Base-by-base conservation (phyloP, 2,888 invertebrate species). In the Diabrotica balteata region DNA sequence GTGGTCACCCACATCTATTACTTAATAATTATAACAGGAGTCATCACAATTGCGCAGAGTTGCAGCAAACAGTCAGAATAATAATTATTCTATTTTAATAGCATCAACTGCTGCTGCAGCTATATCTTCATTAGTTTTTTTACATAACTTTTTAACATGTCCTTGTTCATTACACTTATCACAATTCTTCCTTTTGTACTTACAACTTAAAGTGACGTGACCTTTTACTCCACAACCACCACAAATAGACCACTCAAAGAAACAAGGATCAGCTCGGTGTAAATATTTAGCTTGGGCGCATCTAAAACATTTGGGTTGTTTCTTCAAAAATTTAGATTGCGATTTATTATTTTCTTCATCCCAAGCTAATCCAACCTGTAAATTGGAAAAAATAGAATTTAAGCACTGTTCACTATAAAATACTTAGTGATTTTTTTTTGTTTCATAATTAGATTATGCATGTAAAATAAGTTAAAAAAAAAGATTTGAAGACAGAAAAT, bases 211-310 rank as follows among this genome's bases (percentile, higher is more conserved):
- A 47, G 61, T 54, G 11, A 72, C n/a, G 45, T 72, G 72, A 9
- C 72, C 72, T 55, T 60, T 67, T 46, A 67, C 44, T 8, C 57
- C 49, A 44, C 72, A 72, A 17, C 52, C 8, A 4, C 53, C 59
- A 45, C 72, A 72, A 7, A 55, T 17, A 7, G 69, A 58, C 72
- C 69, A 69, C 7, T 72, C 72, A 22, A 72, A 72, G 7, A 63
- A 52, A 44, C 72, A 72, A 8, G 54, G 42, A 11, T 57, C 55
- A 57, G 63, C 46, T 9, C 60, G 44, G 59, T 72, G 72, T 9
- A 46, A n/a, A 7, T 8, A 9, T 42, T 65, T 22, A n/a, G 45
- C 47, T 44, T 46, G 44, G 8, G 63, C 63, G 45, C 71, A 71
- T 2, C 70, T 54, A 47, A 66, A 70, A 63, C 70, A 70, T 53